Evolutionary conservation across 30 jellyfish, hydroid and myxozoan species (phyloP).

Genomic region (Calvadosia cruxmelitensis): DNA sequence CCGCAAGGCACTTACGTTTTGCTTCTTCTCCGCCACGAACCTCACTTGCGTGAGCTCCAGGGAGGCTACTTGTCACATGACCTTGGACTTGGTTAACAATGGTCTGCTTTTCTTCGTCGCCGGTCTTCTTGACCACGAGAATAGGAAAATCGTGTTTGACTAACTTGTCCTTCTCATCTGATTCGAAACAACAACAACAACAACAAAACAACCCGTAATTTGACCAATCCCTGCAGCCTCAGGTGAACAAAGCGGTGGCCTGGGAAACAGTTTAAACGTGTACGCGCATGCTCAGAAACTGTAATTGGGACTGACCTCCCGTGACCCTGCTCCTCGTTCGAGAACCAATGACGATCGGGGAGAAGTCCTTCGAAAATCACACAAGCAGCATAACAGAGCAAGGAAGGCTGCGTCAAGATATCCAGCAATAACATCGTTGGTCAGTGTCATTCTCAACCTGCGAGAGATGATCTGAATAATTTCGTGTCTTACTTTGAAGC

Average conservation of each 20-base stretch:
- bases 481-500: conserved; percentile 64
- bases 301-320: conserved; percentile 10
- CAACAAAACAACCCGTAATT: no score
- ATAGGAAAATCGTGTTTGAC: conserved; percentile 50
- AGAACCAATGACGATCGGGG: conserved; percentile 38
- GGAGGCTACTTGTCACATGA: conserved; percentile 23
- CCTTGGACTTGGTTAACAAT: conserved; percentile 46
- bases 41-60: conserved; percentile 35
- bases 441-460: no score
- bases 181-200: no score
- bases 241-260: not conserved
- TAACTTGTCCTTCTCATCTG: conserved; percentile 55
- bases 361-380: no score
- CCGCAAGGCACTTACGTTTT: conserved; percentile 10
- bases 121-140: conserved; percentile 53
- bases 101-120: conserved; percentile 48
- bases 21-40: conserved; percentile 20
- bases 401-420: no score
- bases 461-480: no score
- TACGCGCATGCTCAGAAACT: no score
- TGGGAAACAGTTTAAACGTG: not conserved
- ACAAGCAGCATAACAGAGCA: no score
- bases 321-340: conserved; percentile 36
- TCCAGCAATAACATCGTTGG: not conserved
- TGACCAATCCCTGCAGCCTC: not conserved